These are phyloP conservation scores for Raja brachyura DNA, from an alignment of 2,113 vertebrate species.

Conservation along the genomic window DNA sequence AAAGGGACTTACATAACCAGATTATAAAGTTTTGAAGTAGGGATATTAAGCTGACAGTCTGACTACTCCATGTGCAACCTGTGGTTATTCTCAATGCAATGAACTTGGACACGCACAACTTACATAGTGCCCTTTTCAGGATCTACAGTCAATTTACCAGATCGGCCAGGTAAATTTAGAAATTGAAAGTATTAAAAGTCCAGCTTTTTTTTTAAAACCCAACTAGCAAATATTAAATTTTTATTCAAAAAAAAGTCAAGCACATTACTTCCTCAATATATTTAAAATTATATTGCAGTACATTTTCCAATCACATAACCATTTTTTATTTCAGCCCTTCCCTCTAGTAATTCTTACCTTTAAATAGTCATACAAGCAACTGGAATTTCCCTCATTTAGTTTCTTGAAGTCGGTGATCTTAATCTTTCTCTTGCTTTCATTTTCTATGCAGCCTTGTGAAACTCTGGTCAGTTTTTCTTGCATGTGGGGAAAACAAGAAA, in stretches of 20 bases:
- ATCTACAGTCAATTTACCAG: background rate
- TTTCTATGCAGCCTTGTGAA: constrained; percentile 14
- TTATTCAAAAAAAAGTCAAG: too few relatives aligned
- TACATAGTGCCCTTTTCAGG: background rate
- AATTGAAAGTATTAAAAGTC: background rate
- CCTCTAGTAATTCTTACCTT: background rate
- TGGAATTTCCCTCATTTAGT: constrained; percentile 32
- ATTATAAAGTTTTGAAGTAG: background rate
- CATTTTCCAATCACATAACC: background rate
- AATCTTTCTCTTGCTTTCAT: background rate
- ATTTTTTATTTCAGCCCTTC: too few relatives aligned
- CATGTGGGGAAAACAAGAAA: background rate
- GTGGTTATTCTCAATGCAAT: background rate
- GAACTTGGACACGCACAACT: background rate
- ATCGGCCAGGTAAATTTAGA: too few relatives aligned
- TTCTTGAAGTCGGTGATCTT: constrained; percentile 4
- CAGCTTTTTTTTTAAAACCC: background rate
- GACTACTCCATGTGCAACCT: background rate
- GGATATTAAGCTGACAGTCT: background rate
- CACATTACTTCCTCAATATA: too few relatives aligned
- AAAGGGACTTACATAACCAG: background rate
- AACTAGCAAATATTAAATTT: background rate
- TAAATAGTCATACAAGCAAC: background rate
- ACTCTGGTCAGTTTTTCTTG: background rate
- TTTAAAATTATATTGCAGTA: background rate